Base-by-base conservation (phyloP, 2,888 invertebrate genomes). In the Petrolisthes cinctipes region DNA sequence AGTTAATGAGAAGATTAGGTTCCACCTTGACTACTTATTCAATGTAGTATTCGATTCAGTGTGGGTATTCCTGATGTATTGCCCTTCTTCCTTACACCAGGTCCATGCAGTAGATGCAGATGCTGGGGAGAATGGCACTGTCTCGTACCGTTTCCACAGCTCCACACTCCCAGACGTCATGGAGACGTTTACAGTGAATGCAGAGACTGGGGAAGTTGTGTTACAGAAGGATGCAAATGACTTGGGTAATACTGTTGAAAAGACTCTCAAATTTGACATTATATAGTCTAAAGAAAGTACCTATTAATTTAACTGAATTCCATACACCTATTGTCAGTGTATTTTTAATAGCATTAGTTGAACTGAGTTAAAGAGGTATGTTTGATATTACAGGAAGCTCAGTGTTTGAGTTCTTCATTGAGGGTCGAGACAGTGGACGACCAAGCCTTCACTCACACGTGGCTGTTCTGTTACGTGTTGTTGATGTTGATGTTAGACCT, bases 111-210 rank as follows among this genome's bases (percentile, higher is more conserved):
- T 95, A 90, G 99, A 99, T 93, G 95, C 94, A 17, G 99, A 99
- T 93, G 95, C 96, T 0, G 98, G 97, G 0, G 98, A 98, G 92
- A 99, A 98, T 93, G 97, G 98, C 0, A 97, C 97, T 93, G 96
- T 99, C 91, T 98, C 97, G 0, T 99, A 98, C 93, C 96, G 97
- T 91, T 96, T 98, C 91, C 90, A 90, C 76, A 78, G 66, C n/a
- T 85, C 89, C 37, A 87, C 89, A 0, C 78, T 84, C 20, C 84
- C 83, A 5, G 90, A 87, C 51, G 79, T 78, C 54, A 86, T 79
- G 73, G 80, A 66, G 5, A 53, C 86, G 0, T 90, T 89, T 71
- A n/a, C 51, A 23, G 68, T 90, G 17, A 84, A 88, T 51, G 54
- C 75, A 61, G 54, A n/a, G 6, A 89, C 89, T 7, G 89, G 90